Conservation (phyloP, 2,888 invertebrate species). For the Phaedon cochleariae region DNA sequence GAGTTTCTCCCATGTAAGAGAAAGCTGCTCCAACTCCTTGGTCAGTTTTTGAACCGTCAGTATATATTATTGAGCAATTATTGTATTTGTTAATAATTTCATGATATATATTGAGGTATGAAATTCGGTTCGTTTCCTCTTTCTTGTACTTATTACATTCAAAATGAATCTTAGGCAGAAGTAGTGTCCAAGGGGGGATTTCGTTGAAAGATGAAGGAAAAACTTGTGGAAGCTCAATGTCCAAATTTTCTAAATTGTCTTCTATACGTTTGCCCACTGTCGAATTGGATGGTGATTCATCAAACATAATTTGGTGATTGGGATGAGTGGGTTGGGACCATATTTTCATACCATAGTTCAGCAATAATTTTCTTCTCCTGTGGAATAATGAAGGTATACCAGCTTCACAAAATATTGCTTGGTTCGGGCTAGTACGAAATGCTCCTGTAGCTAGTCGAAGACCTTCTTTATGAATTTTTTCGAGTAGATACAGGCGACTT, state of each 20-base stretch:
- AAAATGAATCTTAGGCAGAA: background rate
- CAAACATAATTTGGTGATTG: background rate
- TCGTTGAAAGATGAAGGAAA: too few species aligned
- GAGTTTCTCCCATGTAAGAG: background rate
- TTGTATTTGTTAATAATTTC: slow-evolving; percentile 5
- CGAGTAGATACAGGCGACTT: background rate
- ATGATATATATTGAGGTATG: slow-evolving; percentile 8
- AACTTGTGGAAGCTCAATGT: too few species aligned
- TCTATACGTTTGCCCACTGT: too few species aligned
- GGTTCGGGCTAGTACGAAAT: background rate
- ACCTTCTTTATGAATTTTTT: background rate
- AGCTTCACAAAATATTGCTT: background rate
- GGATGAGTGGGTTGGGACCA: background rate
- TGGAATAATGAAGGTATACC: background rate
- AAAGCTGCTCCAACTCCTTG: too few species aligned
- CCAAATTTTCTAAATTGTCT: too few species aligned
- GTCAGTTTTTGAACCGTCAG: background rate
- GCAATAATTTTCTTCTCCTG: background rate
- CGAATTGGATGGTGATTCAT: too few species aligned
- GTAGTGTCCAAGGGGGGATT: background rate
- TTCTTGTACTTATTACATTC: slow-evolving; percentile 10
- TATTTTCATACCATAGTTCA: background rate
- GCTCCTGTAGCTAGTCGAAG: background rate
- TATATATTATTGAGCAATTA: too few species aligned
- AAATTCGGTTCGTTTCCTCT: background rate